Evolutionary conservation across 2,113 vertebrate species (phyloP).

Genomic region (Atractosteus spatula): DNA sequence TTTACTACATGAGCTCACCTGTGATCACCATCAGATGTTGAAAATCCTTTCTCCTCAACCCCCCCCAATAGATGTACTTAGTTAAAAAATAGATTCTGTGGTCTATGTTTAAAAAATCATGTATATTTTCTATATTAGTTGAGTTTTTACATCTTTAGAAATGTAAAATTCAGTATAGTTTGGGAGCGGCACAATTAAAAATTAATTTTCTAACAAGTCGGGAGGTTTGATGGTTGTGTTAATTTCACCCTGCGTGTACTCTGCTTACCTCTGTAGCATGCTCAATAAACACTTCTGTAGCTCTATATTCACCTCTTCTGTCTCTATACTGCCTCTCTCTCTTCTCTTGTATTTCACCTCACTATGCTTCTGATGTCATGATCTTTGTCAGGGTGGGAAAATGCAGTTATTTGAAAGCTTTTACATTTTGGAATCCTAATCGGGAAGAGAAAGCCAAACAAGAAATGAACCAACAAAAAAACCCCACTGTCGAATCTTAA

Average conservation of each 20-base stretch:
- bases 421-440: conserved; percentile 57
- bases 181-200: conserved; percentile 93
- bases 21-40: conserved; percentile 67
- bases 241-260: conserved; percentile 80
- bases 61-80: conserved; percentile 69
- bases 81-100: conserved; percentile 75
- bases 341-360: conserved; percentile 70
- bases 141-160: conserved; percentile 86
- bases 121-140: conserved; percentile 86
- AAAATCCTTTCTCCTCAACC: conserved; percentile 56
- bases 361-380: conserved; percentile 76
- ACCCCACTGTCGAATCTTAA: conserved; percentile 37
- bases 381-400: conserved; percentile 76
- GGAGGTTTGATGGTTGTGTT: conserved; percentile 81
- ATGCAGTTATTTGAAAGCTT: conserved; percentile 45
- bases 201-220: conserved; percentile 83
- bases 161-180: conserved; percentile 86
- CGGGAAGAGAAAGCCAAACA: conserved; percentile 19
- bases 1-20: conserved; percentile 68
- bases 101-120: conserved; percentile 72
- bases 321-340: conserved; percentile 78
- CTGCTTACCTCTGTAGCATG: conserved; percentile 97
- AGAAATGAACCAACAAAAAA: background rate
- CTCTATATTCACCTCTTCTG: conserved; percentile 82
- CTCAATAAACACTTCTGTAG: conserved; percentile 97